A percentile compares a stretch with the other conserved stretches of the same genome.
Evolutionary conservation across 2,888 invertebrate species (phyloP).

Genomic region (Oscheius sp.): DNA sequence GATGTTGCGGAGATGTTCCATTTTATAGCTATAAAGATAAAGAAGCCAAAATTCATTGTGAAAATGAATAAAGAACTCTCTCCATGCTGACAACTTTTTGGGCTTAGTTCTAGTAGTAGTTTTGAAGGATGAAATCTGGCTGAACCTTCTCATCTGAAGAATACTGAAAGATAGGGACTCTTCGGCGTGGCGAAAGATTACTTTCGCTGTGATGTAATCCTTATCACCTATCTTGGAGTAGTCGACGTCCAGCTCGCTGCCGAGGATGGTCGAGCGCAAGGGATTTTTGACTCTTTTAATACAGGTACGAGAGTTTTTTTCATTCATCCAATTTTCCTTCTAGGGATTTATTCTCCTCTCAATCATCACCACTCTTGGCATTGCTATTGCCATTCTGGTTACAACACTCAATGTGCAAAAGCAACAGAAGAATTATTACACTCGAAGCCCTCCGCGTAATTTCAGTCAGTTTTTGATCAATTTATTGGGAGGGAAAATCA

Average conservation of each 20-base stretch:
- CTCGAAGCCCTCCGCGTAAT: too few species aligned
- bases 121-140: neutral
- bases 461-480: too few species aligned
- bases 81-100: too few species aligned
- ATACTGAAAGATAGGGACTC: neutral
- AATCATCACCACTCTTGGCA: conserved; percentile 41
- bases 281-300: conserved; percentile 14
- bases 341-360: conserved; percentile 19
- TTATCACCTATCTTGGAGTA: conserved; percentile 15
- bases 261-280: conserved; percentile 15
- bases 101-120: too few species aligned
- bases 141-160: neutral
- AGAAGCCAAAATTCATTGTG: too few species aligned
- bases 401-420: conserved; percentile 35
- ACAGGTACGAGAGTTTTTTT: neutral
- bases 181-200: conserved; percentile 17
- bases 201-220: conserved; percentile 23
- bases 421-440: conserved; percentile 32
- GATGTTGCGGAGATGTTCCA: too few species aligned
- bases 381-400: conserved; percentile 46
- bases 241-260: conserved; percentile 19
- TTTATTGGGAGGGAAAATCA: too few species aligned
- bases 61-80: too few species aligned
- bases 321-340: neutral
- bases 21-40: too few species aligned